phyloP scores from a whole-genome alignment of 2,113 vertebrate genomes.

The Scomber colias region DNA sequence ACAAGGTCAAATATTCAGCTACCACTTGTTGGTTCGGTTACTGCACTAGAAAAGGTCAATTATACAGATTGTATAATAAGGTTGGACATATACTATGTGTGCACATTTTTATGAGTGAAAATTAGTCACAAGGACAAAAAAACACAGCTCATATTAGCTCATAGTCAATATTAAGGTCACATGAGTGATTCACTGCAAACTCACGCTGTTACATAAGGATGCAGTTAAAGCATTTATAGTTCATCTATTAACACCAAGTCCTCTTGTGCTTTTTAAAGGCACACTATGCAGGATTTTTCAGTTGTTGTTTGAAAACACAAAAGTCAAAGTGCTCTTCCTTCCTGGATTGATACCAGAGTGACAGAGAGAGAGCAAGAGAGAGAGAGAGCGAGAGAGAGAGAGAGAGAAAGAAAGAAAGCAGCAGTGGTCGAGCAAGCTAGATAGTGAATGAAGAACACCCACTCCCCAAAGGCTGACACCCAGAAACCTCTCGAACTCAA shows the following conservation, averaged over 20 bases:
- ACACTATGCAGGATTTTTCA: too few relatives aligned
- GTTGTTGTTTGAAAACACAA: too few relatives aligned
- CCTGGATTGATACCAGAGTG: too few relatives aligned
- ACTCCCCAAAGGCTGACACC: too few relatives aligned
- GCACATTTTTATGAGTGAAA: not conserved
- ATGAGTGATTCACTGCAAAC: not conserved
- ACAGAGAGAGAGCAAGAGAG: too few relatives aligned
- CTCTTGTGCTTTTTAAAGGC: too few relatives aligned
- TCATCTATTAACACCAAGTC: not conserved
- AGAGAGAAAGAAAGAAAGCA: too few relatives aligned
- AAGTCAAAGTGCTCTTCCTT: too few relatives aligned
- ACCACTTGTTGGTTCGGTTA: not conserved
- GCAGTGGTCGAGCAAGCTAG: too few relatives aligned
- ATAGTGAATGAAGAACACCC: too few relatives aligned
- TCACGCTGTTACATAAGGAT: not conserved
- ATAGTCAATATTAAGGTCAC: not conserved
- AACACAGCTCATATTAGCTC: not conserved
- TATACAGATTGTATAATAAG: not conserved
- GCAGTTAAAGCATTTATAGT: not conserved
- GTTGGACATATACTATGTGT: not conserved
- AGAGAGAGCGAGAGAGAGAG: too few relatives aligned
- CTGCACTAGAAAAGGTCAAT: not conserved
- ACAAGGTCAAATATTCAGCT: not conserved
- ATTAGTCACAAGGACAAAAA: not conserved
- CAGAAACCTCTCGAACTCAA: too few relatives aligned